Conservation (phyloP, 2,113 vertebrate species). For the Hippocampus barbouri region DNA sequence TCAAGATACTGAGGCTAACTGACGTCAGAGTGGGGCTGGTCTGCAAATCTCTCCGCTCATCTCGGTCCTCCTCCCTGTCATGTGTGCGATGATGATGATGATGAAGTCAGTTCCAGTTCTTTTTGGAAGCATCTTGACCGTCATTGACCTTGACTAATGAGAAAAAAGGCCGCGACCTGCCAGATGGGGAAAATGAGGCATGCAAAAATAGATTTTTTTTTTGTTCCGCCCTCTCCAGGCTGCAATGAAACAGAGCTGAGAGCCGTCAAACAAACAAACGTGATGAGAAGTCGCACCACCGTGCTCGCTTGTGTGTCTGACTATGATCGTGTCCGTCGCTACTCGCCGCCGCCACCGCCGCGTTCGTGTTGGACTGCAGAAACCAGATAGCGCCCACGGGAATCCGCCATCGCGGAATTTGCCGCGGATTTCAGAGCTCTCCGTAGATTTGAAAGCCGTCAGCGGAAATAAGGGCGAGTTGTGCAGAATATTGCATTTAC, state of each 20-base stretch:
- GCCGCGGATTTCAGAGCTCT: too few species aligned
- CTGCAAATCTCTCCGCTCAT: not conserved
- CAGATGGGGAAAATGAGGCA: not conserved
- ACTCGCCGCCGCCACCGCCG: too few species aligned
- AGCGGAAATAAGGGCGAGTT: too few species aligned
- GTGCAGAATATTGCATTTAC: too few species aligned
- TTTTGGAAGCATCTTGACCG: not conserved
- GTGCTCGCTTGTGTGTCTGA: too few species aligned
- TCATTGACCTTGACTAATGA: slow-evolving; percentile 55
- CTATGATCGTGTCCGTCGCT: too few species aligned
- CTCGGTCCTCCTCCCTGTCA: not conserved
- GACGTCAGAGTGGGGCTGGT: not conserved
- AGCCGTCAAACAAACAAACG: not conserved
- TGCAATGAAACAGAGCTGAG: not conserved
- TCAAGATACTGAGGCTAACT: not conserved
- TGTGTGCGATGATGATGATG: slow-evolving; percentile 2
- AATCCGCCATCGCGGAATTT: too few species aligned
- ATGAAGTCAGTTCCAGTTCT: not conserved
- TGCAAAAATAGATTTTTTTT: not conserved
- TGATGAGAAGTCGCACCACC: too few species aligned
- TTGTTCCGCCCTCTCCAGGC: slow-evolving; percentile 4
- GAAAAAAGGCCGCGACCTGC: slow-evolving; percentile 38
- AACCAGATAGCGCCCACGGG: too few species aligned
- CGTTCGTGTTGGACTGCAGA: too few species aligned
- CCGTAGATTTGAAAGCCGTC: too few species aligned